phyloP scores from a whole-genome alignment of 2,888 invertebrate genomes.

The Entomobrya multifasciata region DNA sequence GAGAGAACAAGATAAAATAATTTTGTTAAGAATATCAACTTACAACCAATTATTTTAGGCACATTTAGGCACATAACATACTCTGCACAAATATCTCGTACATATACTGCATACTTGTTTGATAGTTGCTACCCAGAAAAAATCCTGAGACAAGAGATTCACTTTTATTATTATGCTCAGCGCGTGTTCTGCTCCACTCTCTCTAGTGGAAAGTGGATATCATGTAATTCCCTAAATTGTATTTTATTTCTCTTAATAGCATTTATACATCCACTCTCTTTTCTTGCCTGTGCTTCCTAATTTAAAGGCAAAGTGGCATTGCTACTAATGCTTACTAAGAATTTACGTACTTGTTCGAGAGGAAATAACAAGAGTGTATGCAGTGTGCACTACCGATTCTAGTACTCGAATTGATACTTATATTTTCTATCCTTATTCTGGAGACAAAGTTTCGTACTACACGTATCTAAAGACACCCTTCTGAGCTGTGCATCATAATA shows the following conservation, averaged over 20 bases:
- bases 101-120: background rate
- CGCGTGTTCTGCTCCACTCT: background rate
- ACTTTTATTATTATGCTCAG: slow-evolving; percentile 29
- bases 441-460: too few species aligned
- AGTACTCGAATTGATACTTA: background rate
- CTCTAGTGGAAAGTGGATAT: slow-evolving; percentile 19
- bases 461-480: too few species aligned
- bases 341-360: slow-evolving; percentile 12
- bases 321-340: background rate
- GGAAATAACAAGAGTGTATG: background rate
- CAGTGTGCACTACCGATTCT: background rate
- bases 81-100: background rate
- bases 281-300: slow-evolving; percentile 15
- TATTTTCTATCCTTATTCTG: background rate
- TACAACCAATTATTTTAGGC: slow-evolving; percentile 45
- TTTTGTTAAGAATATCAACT: slow-evolving; percentile 22
- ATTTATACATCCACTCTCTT: slow-evolving; percentile 1
- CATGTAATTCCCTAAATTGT: slow-evolving; percentile 44
- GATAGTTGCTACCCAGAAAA: background rate
- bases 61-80: background rate
- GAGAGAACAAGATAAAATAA: slow-evolving; percentile 20
- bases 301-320: background rate
- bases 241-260: slow-evolving; percentile 53
- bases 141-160: slow-evolving; percentile 18
- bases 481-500: too few species aligned